These are phyloP conservation scores for Pituophis catenifer DNA, from an alignment of 2,113 vertebrate genomes.

Conservation along the genomic window DNA sequence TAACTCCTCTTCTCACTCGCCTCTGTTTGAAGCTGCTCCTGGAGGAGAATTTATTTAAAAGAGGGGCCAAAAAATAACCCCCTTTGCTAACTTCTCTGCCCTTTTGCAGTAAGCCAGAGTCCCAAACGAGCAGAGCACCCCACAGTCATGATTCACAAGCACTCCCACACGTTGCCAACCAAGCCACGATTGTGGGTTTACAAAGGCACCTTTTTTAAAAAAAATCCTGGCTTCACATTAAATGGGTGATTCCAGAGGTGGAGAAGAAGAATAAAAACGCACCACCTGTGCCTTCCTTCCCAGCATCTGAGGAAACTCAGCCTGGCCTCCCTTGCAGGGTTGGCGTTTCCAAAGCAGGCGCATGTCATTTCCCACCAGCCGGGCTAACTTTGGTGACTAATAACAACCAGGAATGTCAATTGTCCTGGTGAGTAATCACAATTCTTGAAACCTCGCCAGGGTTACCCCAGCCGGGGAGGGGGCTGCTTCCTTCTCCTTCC, in stretches of 20 bases:
- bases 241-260: not conserved
- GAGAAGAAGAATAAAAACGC: not conserved
- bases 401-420: not conserved
- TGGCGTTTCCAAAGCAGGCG: not conserved
- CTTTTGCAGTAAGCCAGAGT: not conserved
- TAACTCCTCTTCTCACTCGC: too few relatives aligned
- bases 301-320: not conserved
- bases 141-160: not conserved
- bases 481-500: not conserved
- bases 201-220: not conserved
- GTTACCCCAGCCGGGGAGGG: not conserved
- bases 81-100: not conserved
- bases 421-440: not conserved
- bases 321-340: too few relatives aligned
- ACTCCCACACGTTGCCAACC: not conserved
- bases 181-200: not conserved
- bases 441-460: not conserved
- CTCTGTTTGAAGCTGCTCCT: too few relatives aligned
- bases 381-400: not conserved
- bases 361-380: rapidly evolving
- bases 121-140: not conserved
- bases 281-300: not conserved
- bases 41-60: too few relatives aligned
- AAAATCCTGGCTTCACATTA: not conserved
- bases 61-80: too few relatives aligned